Conservation (phyloP, 2,888 invertebrate species). For the Oligia fasciuncula region DNA sequence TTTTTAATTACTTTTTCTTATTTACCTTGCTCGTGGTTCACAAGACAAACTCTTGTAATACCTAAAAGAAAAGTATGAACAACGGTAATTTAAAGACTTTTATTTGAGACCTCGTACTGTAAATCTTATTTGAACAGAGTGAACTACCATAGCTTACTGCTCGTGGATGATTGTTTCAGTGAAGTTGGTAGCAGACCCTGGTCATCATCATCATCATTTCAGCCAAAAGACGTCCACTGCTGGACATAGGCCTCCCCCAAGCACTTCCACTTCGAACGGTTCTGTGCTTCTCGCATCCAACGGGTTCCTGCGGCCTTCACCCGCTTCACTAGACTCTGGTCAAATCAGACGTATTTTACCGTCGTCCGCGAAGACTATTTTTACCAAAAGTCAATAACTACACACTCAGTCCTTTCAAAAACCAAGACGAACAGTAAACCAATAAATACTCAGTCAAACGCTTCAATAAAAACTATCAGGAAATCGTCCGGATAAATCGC, state of each 20-base stretch:
- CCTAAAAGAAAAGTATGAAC: slow-evolving; percentile 31
- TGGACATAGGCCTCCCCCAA: too few species aligned
- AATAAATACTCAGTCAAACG: slow-evolving; percentile 41
- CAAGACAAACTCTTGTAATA: slow-evolving; percentile 45
- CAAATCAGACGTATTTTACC: background rate
- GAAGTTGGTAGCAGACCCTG: background rate
- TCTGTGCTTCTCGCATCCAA: too few species aligned
- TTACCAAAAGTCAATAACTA: background rate
- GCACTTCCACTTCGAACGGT: too few species aligned
- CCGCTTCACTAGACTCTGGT: too few species aligned
- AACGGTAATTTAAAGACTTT: slow-evolving; percentile 33
- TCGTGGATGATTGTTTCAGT: background rate
- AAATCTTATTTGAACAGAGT: slow-evolving; percentile 3
- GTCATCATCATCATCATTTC: too few species aligned
- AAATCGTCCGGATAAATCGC: slow-evolving; percentile 75
- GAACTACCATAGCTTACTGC: background rate
- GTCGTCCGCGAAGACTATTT: background rate
- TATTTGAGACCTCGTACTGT: slow-evolving; percentile 1
- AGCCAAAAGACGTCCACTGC: too few species aligned
- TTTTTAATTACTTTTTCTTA: slow-evolving; percentile 66
- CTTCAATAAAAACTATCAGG: slow-evolving; percentile 58
- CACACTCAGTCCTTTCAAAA: background rate
- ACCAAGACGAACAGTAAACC: slow-evolving; percentile 29
- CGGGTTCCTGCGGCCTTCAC: too few species aligned
- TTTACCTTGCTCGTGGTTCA: slow-evolving; percentile 49